Evolutionary conservation across 2,113 vertebrate species (phyloP).

Genomic region (Alces alces): DNA sequence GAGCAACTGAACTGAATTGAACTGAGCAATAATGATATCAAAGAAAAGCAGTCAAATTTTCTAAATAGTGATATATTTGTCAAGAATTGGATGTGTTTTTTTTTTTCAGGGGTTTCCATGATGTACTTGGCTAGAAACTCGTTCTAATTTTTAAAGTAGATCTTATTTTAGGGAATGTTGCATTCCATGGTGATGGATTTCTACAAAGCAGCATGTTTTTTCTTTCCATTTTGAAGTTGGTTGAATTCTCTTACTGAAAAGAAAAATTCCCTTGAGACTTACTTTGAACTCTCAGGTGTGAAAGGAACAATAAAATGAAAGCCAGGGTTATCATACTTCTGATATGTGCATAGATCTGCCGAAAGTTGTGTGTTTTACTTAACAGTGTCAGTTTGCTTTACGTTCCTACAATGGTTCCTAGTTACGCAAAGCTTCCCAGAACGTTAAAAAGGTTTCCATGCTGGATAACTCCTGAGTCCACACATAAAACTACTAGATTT

Average conservation of each 20-base stretch:
- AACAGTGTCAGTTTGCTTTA: neutral
- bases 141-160: neutral
- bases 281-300: neutral
- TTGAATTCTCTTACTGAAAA: neutral
- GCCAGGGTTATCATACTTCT: neutral
- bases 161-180: neutral
- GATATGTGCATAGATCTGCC: neutral
- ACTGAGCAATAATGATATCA: neutral
- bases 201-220: constrained; percentile 1
- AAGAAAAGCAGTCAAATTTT: constrained; percentile 6
- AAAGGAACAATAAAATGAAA: neutral
- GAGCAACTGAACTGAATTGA: neutral
- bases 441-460: neutral
- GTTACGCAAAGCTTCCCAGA: neutral
- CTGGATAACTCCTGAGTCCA: neutral
- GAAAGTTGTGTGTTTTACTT: neutral
- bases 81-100: neutral
- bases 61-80: neutral
- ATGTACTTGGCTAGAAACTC: neutral
- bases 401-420: neutral
- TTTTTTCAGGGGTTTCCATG: neutral
- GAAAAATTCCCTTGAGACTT: neutral
- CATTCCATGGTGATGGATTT: neutral
- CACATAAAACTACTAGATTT: neutral
- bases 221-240: neutral